phyloP scores from a whole-genome alignment of 2,888 invertebrate genomes.

The Oithona nana region DNA sequence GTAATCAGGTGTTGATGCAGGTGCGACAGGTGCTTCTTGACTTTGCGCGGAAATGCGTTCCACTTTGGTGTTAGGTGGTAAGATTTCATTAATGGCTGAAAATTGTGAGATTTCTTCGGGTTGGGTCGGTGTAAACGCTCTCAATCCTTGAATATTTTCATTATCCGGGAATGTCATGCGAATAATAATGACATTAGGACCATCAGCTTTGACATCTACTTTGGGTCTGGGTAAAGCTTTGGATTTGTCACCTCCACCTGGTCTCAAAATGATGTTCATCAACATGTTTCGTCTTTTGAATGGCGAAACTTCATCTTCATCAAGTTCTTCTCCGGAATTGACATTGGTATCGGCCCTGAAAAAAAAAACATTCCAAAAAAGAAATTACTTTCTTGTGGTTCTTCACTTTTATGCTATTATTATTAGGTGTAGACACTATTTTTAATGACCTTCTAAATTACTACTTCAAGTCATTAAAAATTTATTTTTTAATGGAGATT shows the following conservation, averaged over 20 bases:
- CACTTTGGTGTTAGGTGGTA: background rate
- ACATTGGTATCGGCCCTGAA: too few relatives aligned
- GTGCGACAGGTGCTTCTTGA: too few relatives aligned
- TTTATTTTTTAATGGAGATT: too few relatives aligned
- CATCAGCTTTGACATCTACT: constrained; percentile 13
- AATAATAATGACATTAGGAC: constrained; percentile 9
- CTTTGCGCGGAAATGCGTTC: background rate
- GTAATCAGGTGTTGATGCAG: background rate
- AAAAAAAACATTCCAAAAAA: too few relatives aligned
- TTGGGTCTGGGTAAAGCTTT: constrained; percentile 12
- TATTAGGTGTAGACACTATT: too few relatives aligned
- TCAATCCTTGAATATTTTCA: constrained; percentile 12
- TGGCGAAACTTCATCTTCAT: too few relatives aligned
- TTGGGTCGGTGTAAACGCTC: constrained; percentile 12
- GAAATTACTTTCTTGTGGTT: too few relatives aligned
- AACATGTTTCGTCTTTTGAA: constrained; percentile 9
- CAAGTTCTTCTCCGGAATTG: too few relatives aligned
- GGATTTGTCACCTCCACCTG: constrained; percentile 8
- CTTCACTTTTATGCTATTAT: too few relatives aligned
- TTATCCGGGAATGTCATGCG: constrained; percentile 9
- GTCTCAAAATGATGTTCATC: constrained; percentile 13
- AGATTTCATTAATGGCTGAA: background rate
- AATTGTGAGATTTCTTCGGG: background rate
- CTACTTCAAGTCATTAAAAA: too few relatives aligned
- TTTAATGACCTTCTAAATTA: too few relatives aligned